Conservation (phyloP, 2,113 vertebrate species). For the Asarcornis scutulata region DNA sequence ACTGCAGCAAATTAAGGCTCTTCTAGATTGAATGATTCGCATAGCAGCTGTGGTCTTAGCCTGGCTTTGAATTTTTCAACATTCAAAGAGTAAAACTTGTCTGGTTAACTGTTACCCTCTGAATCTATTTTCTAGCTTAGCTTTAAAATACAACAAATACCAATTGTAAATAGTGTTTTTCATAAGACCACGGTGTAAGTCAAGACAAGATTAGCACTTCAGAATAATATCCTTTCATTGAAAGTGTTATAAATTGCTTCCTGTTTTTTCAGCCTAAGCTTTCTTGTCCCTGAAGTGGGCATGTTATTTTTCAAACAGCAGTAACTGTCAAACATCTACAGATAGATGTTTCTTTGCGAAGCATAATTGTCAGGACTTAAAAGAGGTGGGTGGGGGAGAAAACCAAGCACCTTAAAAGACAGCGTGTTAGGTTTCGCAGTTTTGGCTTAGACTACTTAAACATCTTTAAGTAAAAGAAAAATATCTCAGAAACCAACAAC, state of each 20-base stretch:
- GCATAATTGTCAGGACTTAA: background rate
- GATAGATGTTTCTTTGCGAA: background rate
- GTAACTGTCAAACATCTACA: background rate
- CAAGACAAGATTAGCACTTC: background rate
- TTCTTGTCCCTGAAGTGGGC: background rate
- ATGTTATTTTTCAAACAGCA: background rate
- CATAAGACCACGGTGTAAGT: background rate
- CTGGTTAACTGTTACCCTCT: background rate
- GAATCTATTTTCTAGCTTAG: background rate
- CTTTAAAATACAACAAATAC: background rate
- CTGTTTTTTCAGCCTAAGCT: background rate
- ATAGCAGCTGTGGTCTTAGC: background rate
- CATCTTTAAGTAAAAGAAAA: background rate
- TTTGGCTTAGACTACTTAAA: background rate
- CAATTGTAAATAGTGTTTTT: background rate
- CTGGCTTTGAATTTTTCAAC: background rate
- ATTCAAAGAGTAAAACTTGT: background rate
- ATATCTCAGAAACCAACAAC: background rate
- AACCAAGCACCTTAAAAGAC: background rate
- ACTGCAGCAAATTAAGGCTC: background rate
- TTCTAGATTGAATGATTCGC: background rate
- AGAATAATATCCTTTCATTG: background rate
- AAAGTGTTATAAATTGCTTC: background rate
- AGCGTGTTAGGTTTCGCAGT: background rate
- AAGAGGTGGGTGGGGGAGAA: background rate